Conservation (phyloP, 64 coral and sea anemone species). For the Dendronephthya gigantea region DNA sequence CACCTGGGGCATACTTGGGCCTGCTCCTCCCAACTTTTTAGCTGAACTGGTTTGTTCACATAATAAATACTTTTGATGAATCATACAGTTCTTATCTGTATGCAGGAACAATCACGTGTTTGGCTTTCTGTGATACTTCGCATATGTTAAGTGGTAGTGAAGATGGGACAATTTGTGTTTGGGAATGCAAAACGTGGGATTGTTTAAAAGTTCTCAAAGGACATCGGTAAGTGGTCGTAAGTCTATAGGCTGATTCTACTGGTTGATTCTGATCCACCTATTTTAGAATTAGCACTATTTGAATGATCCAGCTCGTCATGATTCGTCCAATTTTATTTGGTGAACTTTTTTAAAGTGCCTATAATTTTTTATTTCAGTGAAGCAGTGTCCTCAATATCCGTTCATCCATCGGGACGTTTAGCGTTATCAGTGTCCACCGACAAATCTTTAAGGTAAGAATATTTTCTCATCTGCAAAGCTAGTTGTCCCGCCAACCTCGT, state of each 20-base stretch:
- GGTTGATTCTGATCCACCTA: too few relatives aligned
- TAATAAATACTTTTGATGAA: too few relatives aligned
- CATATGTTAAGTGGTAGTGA: constrained; percentile 97
- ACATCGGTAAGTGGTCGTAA: constrained; percentile 56
- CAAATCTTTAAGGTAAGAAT: constrained; percentile 70
- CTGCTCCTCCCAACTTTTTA: too few relatives aligned
- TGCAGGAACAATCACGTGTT: constrained; percentile 86
- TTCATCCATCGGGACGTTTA: constrained; percentile 85
- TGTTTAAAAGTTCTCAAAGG: constrained; percentile 86
- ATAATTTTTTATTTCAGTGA: constrained; percentile 35
- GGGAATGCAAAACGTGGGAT: constrained; percentile 94
- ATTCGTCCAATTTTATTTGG: neutral
- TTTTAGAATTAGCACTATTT: too few relatives aligned
- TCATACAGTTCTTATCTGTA: too few relatives aligned
- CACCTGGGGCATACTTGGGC: too few relatives aligned
- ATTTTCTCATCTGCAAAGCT: neutral
- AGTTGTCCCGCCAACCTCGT: too few relatives aligned
- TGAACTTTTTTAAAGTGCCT: neutral
- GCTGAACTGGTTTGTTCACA: too few relatives aligned
- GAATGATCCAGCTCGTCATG: neutral
- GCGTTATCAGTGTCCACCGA: constrained; percentile 91
- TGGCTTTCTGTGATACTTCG: constrained; percentile 66
- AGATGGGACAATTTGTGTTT: constrained; percentile 88
- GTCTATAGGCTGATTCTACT: too few relatives aligned
- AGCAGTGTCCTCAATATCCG: constrained; percentile 68